Evolutionary conservation across 2,888 invertebrate species (phyloP).

Genomic region (Trichacis sp.): DNA sequence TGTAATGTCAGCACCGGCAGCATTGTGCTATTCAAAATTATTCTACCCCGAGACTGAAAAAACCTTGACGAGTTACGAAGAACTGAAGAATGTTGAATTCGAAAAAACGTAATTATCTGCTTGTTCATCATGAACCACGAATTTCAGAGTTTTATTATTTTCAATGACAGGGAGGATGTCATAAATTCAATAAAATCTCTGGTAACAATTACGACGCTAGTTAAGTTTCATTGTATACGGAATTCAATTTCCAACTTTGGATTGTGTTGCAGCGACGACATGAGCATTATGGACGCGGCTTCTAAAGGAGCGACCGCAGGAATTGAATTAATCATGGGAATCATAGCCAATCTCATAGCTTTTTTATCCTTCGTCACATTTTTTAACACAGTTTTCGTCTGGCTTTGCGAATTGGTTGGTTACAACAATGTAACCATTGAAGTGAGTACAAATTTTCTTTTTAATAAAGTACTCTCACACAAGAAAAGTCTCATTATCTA

Average conservation of each 20-base stretch:
- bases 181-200: no score
- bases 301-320: constrained; percentile 88
- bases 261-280: constrained; percentile 76
- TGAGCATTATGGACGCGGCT: constrained; percentile 90
- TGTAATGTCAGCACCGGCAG: constrained; percentile 96
- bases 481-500: no score
- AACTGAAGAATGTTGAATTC: constrained; percentile 77
- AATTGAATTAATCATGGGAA: constrained; percentile 84
- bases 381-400: constrained; percentile 82
- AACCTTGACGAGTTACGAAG: constrained; percentile 76
- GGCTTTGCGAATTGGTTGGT: constrained; percentile 86
- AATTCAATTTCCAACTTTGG: neutral
- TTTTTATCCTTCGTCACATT: constrained; percentile 91
- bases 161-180: no score
- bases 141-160: no score
- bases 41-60: constrained; percentile 92
- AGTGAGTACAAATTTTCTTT: no score
- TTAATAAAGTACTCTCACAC: no score
- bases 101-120: constrained; percentile 78
- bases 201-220: no score
- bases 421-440: constrained; percentile 72
- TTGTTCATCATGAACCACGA: no score
- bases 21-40: constrained; percentile 89
- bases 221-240: no score
- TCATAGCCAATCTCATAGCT: constrained; percentile 91